Evolutionary conservation across 2,888 invertebrate genomes (phyloP), one percentile per base, ranked within the genome.

Genomic region (Stegophylla sp.): DNA sequence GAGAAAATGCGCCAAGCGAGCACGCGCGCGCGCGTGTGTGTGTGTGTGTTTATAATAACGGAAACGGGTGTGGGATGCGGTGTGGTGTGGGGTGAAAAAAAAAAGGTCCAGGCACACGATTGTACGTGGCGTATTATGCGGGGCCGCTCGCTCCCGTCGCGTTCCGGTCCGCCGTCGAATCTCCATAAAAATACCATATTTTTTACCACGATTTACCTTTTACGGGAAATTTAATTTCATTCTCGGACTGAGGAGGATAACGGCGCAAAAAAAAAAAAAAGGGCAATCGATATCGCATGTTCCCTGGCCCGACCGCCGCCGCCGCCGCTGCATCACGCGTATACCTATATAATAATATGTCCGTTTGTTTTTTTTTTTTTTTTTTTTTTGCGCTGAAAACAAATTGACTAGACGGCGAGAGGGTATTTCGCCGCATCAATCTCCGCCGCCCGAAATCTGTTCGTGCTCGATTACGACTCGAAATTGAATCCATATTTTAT

Each of bases 401-500:
- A 41, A 79, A 79, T 79, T 51, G 79, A 41, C 71, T 61, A 10
- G 51, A 61, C 13, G 45, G 61, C 23, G 34, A 43, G 26, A 20
- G 23, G 61, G 64, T n/a, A 45, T 4, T 20, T 51, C 12, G 43
- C 51, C 66, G 61, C 63, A 79, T 79, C 69, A 79, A 79, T 79
- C 61, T 79, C 34, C 67, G 48, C 56, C 56, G 43, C 26, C 23
- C 79, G 61, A 61, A 71, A 79, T 79, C 71, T 71, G 69, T 71
- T 69, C 71, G 61, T 23, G 61, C 61, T 51, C 79, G 79, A 79
- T 79, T 79, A 79, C 79, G 71, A 79, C 34, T 79, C 2, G 61
- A 79, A 71, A 79, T 79, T 71, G 79, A 79, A 79, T 79, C 69
- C 69, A 79, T 79, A 79, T 69, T 69, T 79, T 61, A 79, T n/a